phyloP scores from a whole-genome alignment of 2,888 invertebrate genomes.

The Agonopterix subpropinquella region DNA sequence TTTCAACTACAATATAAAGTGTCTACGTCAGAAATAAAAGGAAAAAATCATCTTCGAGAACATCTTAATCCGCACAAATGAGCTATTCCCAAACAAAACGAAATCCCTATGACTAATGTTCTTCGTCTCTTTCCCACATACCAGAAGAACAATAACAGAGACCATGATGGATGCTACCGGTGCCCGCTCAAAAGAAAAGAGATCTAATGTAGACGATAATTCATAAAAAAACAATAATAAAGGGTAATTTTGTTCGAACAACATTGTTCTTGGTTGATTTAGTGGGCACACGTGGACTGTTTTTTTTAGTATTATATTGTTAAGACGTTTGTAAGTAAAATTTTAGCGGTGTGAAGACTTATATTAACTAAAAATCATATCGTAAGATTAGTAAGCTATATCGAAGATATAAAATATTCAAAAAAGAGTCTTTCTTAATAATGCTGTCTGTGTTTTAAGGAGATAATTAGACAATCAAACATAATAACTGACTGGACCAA shows the following conservation, averaged over 20 bases:
- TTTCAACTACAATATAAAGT: too few relatives aligned
- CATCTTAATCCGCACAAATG: constrained; percentile 45
- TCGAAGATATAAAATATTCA: too few relatives aligned
- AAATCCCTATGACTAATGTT: constrained; percentile 46
- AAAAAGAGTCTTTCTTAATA: too few relatives aligned
- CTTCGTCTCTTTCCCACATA: constrained; percentile 27
- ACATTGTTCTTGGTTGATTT: constrained; percentile 53
- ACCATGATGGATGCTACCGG: constrained; percentile 60
- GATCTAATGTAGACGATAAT: constrained; percentile 59
- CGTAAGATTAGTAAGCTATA: too few relatives aligned
- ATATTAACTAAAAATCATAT: too few relatives aligned
- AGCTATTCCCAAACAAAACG: constrained; percentile 50
- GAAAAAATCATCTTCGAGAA: constrained; percentile 3
- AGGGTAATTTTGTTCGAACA: constrained; percentile 43
- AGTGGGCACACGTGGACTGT: constrained; percentile 17
- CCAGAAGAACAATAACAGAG: constrained; percentile 49
- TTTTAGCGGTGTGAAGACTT: too few relatives aligned
- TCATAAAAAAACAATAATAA: constrained; percentile 63
- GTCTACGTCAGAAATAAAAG: too few relatives aligned
- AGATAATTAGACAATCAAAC: too few relatives aligned
- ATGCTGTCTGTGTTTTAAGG: too few relatives aligned
- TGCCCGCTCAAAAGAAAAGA: constrained; percentile 51
- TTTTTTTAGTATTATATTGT: neutral
- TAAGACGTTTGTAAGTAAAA: too few relatives aligned
- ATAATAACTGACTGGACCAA: too few relatives aligned